phyloP scores from a whole-genome alignment of 2,113 vertebrate species.

The Psammodynastes pulverulentus region DNA sequence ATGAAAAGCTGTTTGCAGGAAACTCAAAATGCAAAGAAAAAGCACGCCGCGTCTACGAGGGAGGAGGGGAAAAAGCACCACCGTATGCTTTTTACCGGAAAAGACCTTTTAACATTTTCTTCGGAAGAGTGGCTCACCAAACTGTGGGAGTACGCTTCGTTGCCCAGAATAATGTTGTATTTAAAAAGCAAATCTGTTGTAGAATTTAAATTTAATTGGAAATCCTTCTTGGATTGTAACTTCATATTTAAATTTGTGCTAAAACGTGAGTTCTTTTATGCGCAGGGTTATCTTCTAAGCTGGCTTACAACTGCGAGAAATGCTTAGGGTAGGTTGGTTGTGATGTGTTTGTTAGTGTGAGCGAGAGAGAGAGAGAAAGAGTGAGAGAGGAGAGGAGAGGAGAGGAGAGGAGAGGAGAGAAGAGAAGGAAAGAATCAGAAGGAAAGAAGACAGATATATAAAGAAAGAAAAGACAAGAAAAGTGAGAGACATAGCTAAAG shows the following conservation, averaged over 20 bases:
- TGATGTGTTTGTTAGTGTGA: too few relatives aligned
- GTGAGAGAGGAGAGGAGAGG: too few relatives aligned
- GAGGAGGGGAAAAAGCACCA: neutral
- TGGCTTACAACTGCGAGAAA: neutral
- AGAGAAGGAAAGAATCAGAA: too few relatives aligned
- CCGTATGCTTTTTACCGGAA: neutral
- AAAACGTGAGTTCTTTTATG: neutral
- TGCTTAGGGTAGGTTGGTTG: neutral
- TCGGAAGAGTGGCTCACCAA: neutral
- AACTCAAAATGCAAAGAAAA: neutral
- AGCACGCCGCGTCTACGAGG: neutral
- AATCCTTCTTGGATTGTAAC: neutral
- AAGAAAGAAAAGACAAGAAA: neutral
- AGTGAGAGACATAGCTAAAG: too few relatives aligned
- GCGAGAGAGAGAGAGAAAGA: neutral
- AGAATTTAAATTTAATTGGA: neutral
- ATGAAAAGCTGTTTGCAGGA: neutral
- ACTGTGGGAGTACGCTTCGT: neutral
- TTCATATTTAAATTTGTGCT: neutral
- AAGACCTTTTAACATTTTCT: neutral
- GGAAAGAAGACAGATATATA: too few relatives aligned
- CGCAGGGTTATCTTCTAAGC: neutral
- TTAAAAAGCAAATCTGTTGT: neutral
- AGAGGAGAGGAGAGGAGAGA: too few relatives aligned
- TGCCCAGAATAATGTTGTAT: neutral